Percentiles rank a stretch among this genome's conserved stretches.
Conservation (phyloP, 2,888 invertebrate genomes). For the Patella pellucida region DNA sequence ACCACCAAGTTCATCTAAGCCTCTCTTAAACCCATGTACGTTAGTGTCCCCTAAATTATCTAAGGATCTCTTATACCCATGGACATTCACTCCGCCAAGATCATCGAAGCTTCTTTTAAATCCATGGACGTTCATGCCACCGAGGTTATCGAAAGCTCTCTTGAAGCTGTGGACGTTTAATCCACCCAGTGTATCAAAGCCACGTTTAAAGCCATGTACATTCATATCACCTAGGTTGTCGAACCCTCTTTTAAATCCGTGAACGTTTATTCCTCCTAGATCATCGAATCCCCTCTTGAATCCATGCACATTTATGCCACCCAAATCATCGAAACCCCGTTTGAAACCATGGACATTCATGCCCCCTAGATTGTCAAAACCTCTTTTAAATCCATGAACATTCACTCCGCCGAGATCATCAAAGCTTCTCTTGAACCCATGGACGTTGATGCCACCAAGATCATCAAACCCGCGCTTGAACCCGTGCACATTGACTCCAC, state of each 20-base stretch:
- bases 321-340: neutral
- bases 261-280: neutral
- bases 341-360: neutral
- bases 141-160: neutral
- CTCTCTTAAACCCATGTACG: conserved; percentile 15
- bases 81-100: conserved; percentile 21
- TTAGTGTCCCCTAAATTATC: conserved; percentile 18
- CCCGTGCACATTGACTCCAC: neutral
- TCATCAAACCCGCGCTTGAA: neutral
- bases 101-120: conserved; percentile 18
- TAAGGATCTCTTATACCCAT: conserved; percentile 18
- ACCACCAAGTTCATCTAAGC: conserved; percentile 25
- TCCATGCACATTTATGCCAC: neutral
- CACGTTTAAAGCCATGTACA: neutral
- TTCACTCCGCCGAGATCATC: conserved; percentile 2
- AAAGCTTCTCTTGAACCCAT: neutral
- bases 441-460: neutral
- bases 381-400: conserved; percentile 1
- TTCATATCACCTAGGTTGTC: neutral
- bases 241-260: neutral
- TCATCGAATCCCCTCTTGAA: neutral
- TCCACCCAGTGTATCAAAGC: neutral
- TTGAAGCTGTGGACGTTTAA: neutral
- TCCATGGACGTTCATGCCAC: neutral
- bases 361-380: neutral